Conservation (phyloP, 2,888 invertebrate genomes). For the Oscheius myriophilus region DNA sequence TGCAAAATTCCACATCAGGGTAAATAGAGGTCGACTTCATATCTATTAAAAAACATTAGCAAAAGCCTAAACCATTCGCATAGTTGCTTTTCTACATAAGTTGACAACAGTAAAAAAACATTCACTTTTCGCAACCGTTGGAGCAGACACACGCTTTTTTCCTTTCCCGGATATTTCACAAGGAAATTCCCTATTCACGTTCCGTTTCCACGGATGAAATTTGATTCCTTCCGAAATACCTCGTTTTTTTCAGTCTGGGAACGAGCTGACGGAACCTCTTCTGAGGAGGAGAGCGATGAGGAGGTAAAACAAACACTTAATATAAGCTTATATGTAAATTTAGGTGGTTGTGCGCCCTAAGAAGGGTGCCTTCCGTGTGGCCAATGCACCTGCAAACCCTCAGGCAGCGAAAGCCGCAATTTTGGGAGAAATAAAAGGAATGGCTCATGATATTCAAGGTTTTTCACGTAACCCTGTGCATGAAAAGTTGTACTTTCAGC, state of each 20-base stretch:
- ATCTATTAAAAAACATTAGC: too few relatives aligned
- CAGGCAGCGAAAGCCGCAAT: conserved; percentile 47
- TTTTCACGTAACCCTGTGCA: background rate
- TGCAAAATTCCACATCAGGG: too few relatives aligned
- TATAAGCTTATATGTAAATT: background rate
- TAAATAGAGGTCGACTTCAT: too few relatives aligned
- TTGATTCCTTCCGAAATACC: too few relatives aligned
- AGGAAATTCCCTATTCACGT: too few relatives aligned
- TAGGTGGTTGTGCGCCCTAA: conserved; percentile 35
- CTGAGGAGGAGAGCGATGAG: conserved; percentile 50
- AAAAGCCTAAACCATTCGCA: too few relatives aligned
- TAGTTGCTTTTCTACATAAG: too few relatives aligned
- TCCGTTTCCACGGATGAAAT: too few relatives aligned
- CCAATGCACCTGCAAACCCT: conserved; percentile 35
- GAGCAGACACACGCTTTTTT: too few relatives aligned
- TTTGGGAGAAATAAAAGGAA: conserved; percentile 43
- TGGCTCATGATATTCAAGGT: conserved; percentile 49
- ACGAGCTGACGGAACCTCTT: conserved; percentile 35
- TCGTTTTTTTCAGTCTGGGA: conserved; percentile 19
- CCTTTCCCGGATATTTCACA: too few relatives aligned
- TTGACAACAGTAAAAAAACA: too few relatives aligned
- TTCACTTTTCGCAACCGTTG: too few relatives aligned
- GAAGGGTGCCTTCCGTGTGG: conserved; percentile 42
- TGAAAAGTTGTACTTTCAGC: conserved; percentile 29
- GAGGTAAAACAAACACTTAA: conserved; percentile 29